phyloP scores from a whole-genome alignment of 2,797 vertebrate genomes.

The Argya squamiceps region DNA sequence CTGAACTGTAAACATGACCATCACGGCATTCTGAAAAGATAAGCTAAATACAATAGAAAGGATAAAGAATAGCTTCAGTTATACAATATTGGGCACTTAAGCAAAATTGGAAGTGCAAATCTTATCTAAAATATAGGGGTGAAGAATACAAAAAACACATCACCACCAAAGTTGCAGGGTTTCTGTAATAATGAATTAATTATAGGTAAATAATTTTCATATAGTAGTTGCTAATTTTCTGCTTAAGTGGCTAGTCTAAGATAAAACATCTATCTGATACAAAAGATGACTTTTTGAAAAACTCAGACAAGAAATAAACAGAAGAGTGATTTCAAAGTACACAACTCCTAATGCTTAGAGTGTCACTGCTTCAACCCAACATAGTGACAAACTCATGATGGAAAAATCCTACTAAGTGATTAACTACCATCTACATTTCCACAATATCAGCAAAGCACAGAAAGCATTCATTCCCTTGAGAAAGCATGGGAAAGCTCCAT shows the following conservation, averaged over 20 bases:
- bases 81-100: neutral
- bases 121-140: neutral
- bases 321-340: neutral
- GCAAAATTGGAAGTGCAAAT: neutral
- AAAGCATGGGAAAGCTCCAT: slow-evolving; percentile 23
- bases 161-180: neutral
- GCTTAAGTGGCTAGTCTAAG: neutral
- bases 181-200: neutral
- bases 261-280: neutral
- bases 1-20: neutral
- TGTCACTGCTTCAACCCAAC: neutral
- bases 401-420: neutral
- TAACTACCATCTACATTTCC: slow-evolving; percentile 4
- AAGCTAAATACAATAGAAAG: slow-evolving; percentile 11
- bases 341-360: neutral
- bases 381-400: neutral
- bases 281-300: neutral
- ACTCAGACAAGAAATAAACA: neutral
- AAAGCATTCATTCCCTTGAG: slow-evolving; percentile 40
- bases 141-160: neutral
- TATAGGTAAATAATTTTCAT: neutral
- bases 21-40: neutral
- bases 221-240: neutral
- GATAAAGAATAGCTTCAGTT: neutral
- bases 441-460: slow-evolving; percentile 44